Percentiles rank a stretch among this genome's conserved stretches.
Conservation (phyloP, 2,888 invertebrate genomes). For the Parnassius mnemosyne region DNA sequence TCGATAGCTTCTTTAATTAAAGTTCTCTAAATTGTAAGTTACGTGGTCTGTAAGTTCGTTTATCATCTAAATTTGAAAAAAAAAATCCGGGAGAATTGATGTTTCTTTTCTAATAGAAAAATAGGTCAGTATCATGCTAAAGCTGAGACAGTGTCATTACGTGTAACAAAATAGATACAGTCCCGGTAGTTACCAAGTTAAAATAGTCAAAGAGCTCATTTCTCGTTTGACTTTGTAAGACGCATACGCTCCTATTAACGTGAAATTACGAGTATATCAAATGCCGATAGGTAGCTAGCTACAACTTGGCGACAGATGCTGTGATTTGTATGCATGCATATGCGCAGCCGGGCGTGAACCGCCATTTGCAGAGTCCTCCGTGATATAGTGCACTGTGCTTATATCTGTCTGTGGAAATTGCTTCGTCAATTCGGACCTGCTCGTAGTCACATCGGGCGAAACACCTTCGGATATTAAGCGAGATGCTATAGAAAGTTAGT, state of each 20-base stretch:
- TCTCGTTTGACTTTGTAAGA: conserved; percentile 13
- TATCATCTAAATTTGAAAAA: too few relatives aligned
- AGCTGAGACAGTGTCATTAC: too few relatives aligned
- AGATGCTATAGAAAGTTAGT: background rate
- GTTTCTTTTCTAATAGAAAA: too few relatives aligned
- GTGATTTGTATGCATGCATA: conserved; percentile 29
- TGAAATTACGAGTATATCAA: conserved; percentile 10
- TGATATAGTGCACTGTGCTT: background rate
- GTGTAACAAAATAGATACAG: too few relatives aligned
- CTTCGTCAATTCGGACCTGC: conserved; percentile 30
- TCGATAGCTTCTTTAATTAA: too few relatives aligned
- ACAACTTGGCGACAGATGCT: conserved; percentile 19
- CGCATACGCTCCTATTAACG: conserved; percentile 5
- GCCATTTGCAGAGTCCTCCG: conserved; percentile 24
- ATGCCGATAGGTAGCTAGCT: background rate
- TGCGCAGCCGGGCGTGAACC: conserved; percentile 26
- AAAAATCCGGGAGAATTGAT: too few relatives aligned
- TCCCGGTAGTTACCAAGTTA: background rate
- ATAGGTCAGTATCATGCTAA: too few relatives aligned
- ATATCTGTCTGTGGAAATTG: conserved; percentile 29
- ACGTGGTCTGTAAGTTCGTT: too few relatives aligned
- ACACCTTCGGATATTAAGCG: conserved; percentile 32
- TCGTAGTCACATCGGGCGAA: conserved; percentile 15
- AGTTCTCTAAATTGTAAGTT: too few relatives aligned
- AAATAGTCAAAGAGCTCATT: conserved; percentile 14